Conservation (phyloP, 2,797 vertebrate genomes). For the Tarsius wallacei region DNA sequence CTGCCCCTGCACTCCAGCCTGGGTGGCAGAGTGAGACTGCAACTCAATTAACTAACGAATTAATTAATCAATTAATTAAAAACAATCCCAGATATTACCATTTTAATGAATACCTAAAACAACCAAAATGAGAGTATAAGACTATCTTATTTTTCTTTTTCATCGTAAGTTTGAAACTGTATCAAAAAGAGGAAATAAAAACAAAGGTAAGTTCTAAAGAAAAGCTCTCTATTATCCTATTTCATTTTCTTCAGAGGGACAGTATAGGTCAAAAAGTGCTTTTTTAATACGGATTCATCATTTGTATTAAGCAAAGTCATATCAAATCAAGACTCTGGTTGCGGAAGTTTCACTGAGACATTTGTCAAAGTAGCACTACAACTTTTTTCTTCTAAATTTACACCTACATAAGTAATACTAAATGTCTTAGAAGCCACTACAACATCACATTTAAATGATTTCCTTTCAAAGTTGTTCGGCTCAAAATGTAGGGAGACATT, state of each 20-base stretch:
- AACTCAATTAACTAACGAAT: too few species aligned
- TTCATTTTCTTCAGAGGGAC: conserved; percentile 18
- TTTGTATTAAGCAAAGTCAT: neutral
- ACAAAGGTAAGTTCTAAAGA: neutral
- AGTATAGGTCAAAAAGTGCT: neutral
- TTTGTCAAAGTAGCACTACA: neutral
- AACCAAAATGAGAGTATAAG: neutral
- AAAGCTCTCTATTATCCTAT: neutral
- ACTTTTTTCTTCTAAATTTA: neutral
- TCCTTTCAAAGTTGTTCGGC: neutral
- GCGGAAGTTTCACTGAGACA: neutral
- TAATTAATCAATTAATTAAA: neutral
- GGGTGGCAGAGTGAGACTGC: too few species aligned
- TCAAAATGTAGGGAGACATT: neutral
- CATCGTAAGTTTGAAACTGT: neutral
- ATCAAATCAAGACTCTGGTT: neutral
- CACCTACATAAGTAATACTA: neutral
- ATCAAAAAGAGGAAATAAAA: conserved; percentile 13
- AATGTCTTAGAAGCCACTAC: neutral
- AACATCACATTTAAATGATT: neutral
- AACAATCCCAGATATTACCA: neutral
- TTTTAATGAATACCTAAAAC: neutral
- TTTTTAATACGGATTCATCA: neutral
- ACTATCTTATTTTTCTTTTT: neutral
- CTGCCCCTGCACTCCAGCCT: too few species aligned